Conservation (phyloP, 2,888 invertebrate species). For the Hydrotaea diabolus region DNA sequence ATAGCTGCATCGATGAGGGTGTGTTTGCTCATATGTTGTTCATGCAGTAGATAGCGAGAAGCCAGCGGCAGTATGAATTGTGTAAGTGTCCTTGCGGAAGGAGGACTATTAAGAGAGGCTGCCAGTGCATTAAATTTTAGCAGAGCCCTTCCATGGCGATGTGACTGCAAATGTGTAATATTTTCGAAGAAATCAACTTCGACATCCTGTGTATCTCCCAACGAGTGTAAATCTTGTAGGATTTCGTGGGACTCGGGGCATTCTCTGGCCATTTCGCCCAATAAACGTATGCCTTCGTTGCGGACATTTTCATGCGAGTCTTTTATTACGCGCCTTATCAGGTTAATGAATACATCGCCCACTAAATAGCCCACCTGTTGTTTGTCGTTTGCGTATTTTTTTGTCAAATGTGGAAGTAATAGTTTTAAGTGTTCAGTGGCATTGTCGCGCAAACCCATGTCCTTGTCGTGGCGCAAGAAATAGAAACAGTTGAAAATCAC, state of each 20-base stretch:
- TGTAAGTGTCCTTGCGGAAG: slow-evolving; percentile 87
- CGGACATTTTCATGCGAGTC: slow-evolving; percentile 87
- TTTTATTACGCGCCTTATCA: slow-evolving; percentile 86
- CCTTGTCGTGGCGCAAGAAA: slow-evolving; percentile 89
- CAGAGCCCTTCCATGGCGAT: slow-evolving; percentile 92
- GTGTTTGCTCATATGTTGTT: slow-evolving; percentile 88
- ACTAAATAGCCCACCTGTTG: slow-evolving; percentile 86
- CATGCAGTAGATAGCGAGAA: slow-evolving; percentile 89
- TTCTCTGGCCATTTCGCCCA: slow-evolving; percentile 89
- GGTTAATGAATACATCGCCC: slow-evolving; percentile 87
- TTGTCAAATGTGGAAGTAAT: slow-evolving; percentile 85
- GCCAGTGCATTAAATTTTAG: slow-evolving; percentile 87
- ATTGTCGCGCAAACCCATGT: slow-evolving; percentile 90
- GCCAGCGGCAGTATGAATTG: slow-evolving; percentile 93
- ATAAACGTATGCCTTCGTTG: slow-evolving; percentile 89
- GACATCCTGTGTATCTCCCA: slow-evolving; percentile 85
- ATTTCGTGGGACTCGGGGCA: slow-evolving; percentile 87
- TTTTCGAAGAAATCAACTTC: slow-evolving; percentile 98
- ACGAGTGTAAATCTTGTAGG: slow-evolving; percentile 85
- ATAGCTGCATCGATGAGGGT: slow-evolving; percentile 92
- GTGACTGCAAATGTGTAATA: slow-evolving; percentile 92
- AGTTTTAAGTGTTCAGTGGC: slow-evolving; percentile 88
- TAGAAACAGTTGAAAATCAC: slow-evolving; percentile 92
- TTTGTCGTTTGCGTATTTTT: slow-evolving; percentile 81
- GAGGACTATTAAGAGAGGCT: slow-evolving; percentile 83